Evolutionary conservation across 2,797 vertebrate species (phyloP).

Genomic region (Todus mexicanus): DNA sequence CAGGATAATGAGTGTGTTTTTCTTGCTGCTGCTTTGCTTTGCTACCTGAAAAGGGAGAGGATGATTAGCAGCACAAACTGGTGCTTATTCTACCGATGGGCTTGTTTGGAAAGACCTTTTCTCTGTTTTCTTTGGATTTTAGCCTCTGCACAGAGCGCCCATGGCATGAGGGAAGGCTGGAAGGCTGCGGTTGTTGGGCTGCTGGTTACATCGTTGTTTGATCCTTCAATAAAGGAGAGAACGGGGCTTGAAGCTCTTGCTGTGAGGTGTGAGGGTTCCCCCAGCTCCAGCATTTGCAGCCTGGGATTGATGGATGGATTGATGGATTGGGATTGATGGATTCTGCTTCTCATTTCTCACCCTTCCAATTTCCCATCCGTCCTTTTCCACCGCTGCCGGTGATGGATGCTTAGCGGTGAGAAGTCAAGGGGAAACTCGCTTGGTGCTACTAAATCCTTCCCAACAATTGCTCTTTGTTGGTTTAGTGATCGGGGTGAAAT

Average conservation of each 20-base stretch:
- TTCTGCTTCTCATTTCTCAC: neutral
- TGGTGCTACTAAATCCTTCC: neutral
- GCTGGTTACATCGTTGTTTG: neutral
- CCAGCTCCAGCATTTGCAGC: neutral
- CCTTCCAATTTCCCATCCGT: neutral
- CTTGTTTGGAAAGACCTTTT: neutral
- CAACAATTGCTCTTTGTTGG: neutral
- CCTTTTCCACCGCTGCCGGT: neutral
- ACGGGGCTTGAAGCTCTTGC: neutral
- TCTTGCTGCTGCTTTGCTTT: constrained; percentile 30
- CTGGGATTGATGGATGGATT: no score
- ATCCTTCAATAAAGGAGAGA: neutral
- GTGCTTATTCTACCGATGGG: neutral
- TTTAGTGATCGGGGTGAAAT: neutral
- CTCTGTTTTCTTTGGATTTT: neutral
- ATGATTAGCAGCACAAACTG: neutral
- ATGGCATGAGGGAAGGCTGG: neutral
- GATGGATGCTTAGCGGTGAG: neutral
- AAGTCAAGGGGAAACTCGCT: neutral
- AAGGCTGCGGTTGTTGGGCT: neutral
- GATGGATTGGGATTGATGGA: neutral
- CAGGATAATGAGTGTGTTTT: constrained; percentile 28
- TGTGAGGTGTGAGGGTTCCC: neutral
- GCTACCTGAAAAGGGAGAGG: neutral
- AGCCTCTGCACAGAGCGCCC: neutral